These are phyloP conservation scores for Sakesphorus luctuosus DNA, from an alignment of 2,113 vertebrate species.

Conservation along the genomic window DNA sequence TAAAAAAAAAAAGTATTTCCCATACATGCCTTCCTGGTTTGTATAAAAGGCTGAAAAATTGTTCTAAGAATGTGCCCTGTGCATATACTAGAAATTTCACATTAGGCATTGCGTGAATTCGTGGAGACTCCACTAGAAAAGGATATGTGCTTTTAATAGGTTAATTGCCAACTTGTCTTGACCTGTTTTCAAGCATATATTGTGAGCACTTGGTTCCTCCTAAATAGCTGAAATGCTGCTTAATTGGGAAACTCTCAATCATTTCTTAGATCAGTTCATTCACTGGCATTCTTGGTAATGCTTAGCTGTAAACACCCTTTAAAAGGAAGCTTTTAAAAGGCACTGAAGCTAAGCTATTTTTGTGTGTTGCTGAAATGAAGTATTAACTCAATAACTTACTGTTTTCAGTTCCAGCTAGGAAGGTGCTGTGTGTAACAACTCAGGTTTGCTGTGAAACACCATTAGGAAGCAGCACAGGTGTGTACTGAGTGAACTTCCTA, in stretches of 20 bases:
- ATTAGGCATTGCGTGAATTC: conserved; percentile 7
- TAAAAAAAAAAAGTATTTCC: background rate
- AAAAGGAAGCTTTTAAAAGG: conserved; percentile 63
- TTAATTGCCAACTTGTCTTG: conserved; percentile 79
- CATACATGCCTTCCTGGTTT: background rate
- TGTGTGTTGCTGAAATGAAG: background rate
- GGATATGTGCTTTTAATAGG: conserved; percentile 73
- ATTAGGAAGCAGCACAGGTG: background rate
- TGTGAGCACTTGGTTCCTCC: conserved; percentile 66
- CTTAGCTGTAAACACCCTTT: conserved; percentile 71
- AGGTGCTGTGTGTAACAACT: background rate
- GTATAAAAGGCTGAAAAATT: conserved; percentile 42
- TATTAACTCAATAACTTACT: background rate
- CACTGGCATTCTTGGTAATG: conserved; percentile 53
- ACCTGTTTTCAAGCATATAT: conserved; percentile 76
- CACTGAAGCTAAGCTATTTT: conserved; percentile 18
- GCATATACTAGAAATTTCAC: background rate
- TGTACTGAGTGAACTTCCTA: background rate
- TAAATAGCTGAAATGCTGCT: conserved; percentile 74
- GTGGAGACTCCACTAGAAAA: conserved; percentile 33
- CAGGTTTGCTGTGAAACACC: background rate
- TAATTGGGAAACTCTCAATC: conserved; percentile 77
- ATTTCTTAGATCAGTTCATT: conserved; percentile 64
- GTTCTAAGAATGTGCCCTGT: background rate
- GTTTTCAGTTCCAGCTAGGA: background rate